These are phyloP conservation scores for Panopea generosa DNA, from an alignment of 2,888 invertebrate genomes.

Conservation along the genomic window DNA sequence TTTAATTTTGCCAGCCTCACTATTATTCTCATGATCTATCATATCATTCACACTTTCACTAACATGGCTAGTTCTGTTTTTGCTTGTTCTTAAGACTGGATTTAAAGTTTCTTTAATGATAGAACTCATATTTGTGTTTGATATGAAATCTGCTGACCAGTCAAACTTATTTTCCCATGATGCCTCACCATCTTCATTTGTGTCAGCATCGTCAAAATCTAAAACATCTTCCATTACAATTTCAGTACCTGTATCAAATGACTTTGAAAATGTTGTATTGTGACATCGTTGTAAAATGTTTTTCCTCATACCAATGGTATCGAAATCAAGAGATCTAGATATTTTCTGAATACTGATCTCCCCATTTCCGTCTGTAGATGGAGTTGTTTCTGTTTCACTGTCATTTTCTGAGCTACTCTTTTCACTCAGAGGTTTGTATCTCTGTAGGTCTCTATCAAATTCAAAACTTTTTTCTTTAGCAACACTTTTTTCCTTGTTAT, in stretches of 20 bases:
- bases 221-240: not conserved
- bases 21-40: not conserved
- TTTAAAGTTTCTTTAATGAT: too few species aligned
- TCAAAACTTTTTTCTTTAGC: not conserved
- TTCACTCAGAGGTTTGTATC: not conserved
- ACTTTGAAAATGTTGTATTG: slow-evolving; percentile 43
- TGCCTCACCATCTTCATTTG: not conserved
- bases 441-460: not conserved
- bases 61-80: too few species aligned
- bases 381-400: not conserved
- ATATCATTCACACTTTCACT: too few species aligned
- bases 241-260: slow-evolving; percentile 29
- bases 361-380: not conserved
- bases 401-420: not conserved
- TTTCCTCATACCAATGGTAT: slow-evolving; percentile 37
- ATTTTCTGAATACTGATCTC: not conserved
- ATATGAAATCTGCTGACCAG: too few species aligned
- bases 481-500: too few species aligned
- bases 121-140: too few species aligned
- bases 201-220: not conserved
- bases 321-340: slow-evolving; percentile 53
- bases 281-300: slow-evolving; percentile 36
- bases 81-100: too few species aligned
- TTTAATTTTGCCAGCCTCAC: not conserved
- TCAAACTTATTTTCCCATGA: too few species aligned